Percentiles rank a stretch among this genome's conserved stretches.
Evolutionary conservation across 1,140 invertebrate species (phyloP).

Genomic region (Lamellibrachia luymesi): DNA sequence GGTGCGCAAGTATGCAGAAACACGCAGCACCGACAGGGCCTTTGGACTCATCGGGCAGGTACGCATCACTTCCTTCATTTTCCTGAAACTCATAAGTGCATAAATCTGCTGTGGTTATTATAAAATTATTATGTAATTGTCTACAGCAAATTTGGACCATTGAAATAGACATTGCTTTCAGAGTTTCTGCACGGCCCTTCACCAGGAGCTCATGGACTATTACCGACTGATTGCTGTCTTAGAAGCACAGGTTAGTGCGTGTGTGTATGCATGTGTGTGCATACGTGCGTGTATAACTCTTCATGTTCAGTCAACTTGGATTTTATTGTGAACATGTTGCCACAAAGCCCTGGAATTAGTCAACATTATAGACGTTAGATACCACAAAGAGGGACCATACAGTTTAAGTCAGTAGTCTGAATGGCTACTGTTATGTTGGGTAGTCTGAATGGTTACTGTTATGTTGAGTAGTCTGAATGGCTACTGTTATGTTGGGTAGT

Average conservation of each 20-base stretch:
- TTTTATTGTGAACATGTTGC: neutral
- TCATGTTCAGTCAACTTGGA: neutral
- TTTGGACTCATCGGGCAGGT: slow-evolving; percentile 75
- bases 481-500: too few species aligned
- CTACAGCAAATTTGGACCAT: neutral
- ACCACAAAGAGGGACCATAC: too few species aligned
- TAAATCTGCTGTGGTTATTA: too few species aligned
- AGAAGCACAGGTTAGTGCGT: slow-evolving; percentile 71
- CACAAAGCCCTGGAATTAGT: too few species aligned
- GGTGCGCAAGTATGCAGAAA: slow-evolving; percentile 68
- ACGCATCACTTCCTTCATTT: slow-evolving; percentile 15
- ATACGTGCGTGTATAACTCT: neutral
- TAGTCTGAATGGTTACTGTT: too few species aligned
- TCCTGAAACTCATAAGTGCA: neutral
- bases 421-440: too few species aligned
- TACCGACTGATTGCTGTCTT: slow-evolving; percentile 84
- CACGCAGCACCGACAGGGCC: slow-evolving; percentile 58
- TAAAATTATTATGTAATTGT: neutral
- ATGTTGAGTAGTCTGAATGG: too few species aligned
- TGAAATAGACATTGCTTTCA: slow-evolving; percentile 25
- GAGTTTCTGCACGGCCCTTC: slow-evolving; percentile 81
- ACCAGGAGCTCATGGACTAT: slow-evolving; percentile 81
- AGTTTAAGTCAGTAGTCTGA: too few species aligned
- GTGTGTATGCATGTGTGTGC: neutral
- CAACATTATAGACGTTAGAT: too few species aligned